Evolutionary conservation across 2,888 invertebrate genomes (phyloP).

Genomic region (Entomobrya multifasciata): DNA sequence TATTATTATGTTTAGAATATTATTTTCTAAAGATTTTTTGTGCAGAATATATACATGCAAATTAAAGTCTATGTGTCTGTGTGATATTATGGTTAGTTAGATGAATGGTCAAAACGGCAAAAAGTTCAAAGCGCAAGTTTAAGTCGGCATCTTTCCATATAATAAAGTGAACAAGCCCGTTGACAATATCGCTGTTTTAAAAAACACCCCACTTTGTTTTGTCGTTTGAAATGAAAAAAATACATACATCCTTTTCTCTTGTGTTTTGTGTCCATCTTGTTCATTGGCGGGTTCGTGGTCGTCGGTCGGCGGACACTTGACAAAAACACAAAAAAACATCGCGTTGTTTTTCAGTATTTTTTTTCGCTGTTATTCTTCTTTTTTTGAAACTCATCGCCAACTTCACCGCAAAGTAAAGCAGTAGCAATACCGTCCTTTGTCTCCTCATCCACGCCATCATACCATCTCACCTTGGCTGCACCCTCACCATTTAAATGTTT

Average conservation of each 20-base stretch:
- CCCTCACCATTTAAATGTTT: too few relatives aligned
- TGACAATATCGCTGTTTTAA: constrained; percentile 31
- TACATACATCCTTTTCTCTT: neutral
- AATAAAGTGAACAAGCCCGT: constrained; percentile 32
- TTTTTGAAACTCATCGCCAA: neutral
- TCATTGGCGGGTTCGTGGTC: neutral
- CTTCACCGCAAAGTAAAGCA: constrained; percentile 1
- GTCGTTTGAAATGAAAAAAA: too few relatives aligned
- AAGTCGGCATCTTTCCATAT: neutral
- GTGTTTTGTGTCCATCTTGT: neutral
- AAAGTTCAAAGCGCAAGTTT: too few relatives aligned
- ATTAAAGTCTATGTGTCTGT: too few relatives aligned
- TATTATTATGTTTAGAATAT: too few relatives aligned
- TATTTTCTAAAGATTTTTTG: too few relatives aligned
- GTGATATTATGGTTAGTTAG: too few relatives aligned
- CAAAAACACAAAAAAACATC: neutral
- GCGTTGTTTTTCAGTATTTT: neutral
- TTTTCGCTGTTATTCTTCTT: too few relatives aligned
- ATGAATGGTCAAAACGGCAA: too few relatives aligned
- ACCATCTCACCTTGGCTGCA: constrained; percentile 17
- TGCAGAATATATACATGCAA: neutral
- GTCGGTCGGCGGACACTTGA: too few relatives aligned
- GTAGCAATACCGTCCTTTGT: constrained; percentile 29
- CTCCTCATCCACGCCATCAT: constrained; percentile 15
- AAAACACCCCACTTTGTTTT: neutral